These are phyloP conservation scores for Balaeniceps rex DNA, from an alignment of 2,113 vertebrate species.

Conservation along the genomic window DNA sequence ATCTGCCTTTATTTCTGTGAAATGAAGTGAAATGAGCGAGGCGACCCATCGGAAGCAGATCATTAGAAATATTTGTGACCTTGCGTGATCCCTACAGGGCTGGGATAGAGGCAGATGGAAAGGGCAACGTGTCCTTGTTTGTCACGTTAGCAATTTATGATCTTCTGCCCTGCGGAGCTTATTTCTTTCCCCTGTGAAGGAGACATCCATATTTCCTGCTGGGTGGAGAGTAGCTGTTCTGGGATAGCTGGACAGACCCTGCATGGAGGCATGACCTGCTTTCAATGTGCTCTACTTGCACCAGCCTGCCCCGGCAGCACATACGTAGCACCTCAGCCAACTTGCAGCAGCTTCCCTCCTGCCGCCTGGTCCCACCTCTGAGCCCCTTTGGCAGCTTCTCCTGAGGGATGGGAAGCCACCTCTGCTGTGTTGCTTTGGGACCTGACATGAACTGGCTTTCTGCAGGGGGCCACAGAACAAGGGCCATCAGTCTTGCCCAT, in stretches of 20 bases:
- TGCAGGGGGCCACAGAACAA: neutral
- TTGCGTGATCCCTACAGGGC: neutral
- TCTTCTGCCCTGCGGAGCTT: neutral
- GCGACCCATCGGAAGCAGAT: neutral
- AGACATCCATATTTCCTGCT: neutral
- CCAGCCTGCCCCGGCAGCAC: neutral
- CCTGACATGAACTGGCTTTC: neutral
- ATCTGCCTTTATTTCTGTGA: neutral
- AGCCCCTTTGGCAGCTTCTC: neutral
- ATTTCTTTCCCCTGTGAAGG: neutral
- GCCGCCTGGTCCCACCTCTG: neutral
- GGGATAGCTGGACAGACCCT: neutral
- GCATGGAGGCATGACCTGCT: fast-evolving
- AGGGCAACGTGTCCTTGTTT: neutral
- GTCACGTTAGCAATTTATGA: neutral
- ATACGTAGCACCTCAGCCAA: fast-evolving
- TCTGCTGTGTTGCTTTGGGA: neutral
- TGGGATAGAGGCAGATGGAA: neutral
- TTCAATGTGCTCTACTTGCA: neutral
- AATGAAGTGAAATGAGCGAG: neutral
- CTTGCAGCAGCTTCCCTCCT: neutral
- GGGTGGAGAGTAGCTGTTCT: neutral
- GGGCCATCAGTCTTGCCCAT: neutral
- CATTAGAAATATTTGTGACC: neutral
- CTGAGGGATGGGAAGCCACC: neutral